Evolutionary conservation across 2,888 invertebrate species (phyloP).

Genomic region (Xanthia togata): DNA sequence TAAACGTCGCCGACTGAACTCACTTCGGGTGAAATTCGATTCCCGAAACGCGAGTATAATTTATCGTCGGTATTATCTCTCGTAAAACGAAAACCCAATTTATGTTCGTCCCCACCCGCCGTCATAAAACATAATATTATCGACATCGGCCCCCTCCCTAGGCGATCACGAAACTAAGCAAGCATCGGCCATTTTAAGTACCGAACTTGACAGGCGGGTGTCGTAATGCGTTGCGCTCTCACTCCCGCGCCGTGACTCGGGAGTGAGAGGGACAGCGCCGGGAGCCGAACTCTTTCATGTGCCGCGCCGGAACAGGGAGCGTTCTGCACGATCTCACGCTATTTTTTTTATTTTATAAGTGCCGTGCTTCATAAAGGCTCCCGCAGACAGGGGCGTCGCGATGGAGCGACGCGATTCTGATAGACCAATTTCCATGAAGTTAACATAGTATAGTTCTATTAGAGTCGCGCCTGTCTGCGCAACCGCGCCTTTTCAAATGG

Average conservation of each 20-base stretch:
- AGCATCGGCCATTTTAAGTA: slow-evolving; percentile 88
- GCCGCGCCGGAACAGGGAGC: slow-evolving; percentile 79
- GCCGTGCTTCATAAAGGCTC: slow-evolving; percentile 19
- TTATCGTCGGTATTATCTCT: slow-evolving; percentile 86
- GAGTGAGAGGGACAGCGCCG: slow-evolving; percentile 72
- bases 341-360: slow-evolving; percentile 63
- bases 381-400: background rate
- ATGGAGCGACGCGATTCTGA: background rate
- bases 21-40: slow-evolving; percentile 76
- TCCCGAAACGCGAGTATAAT: slow-evolving; percentile 84
- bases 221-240: slow-evolving; percentile 61
- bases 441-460: background rate
- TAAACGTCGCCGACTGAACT: slow-evolving; percentile 70
- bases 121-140: slow-evolving; percentile 89
- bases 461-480: background rate
- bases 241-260: background rate
- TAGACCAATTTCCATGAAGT: background rate
- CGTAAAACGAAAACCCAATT: slow-evolving; percentile 88
- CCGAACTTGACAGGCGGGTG: slow-evolving; percentile 84
- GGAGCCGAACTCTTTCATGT: slow-evolving; percentile 84
- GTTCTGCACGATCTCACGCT: slow-evolving; percentile 81
- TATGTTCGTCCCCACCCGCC: slow-evolving; percentile 83
- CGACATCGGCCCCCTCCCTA: slow-evolving; percentile 88
- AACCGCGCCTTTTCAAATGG: slow-evolving; percentile 19
- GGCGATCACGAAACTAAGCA: slow-evolving; percentile 89